Base-by-base conservation (phyloP, 2,888 invertebrate genomes). In the Nasonovia ribisnigri region DNA sequence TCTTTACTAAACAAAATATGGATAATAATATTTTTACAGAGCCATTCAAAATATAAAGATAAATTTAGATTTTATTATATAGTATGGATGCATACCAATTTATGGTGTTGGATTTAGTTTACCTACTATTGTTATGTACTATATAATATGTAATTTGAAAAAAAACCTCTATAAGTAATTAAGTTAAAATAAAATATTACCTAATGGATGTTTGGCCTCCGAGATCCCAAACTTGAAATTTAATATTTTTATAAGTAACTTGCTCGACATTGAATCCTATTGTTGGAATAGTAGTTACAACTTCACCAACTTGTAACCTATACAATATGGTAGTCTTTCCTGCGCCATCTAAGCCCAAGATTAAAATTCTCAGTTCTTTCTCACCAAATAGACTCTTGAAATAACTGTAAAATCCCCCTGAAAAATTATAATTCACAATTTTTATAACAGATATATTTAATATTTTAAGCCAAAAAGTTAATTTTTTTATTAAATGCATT, bases 241-340 rank as follows among this genome's bases (percentile, higher is more conserved):
- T 99, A 95, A 99, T 97, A 96, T 99, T 99, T 97, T 99, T 99
- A 96, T 99, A 99, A 95, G 98, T 98, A 94, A 99, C 99, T 97
- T 99, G 99, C 96, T 99, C 99, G 95, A 99, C 99, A 96, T 99
- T 99, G 96, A 99, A 99, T 26, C 98, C 99, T 96, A 99, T 99
- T 24, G 99, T 99, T 95, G 99, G 98, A 96, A 98, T 99, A 67
- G 99, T 99, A 91, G 99, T 99, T 51, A 99, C 99, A 94, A 99
- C 99, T 96, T 99, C 99, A 42, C 99, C 99, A 94, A 99, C 99
- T 97, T 99, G 99, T 95, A 99, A 96, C 96, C 97, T 96, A 95
- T 95, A 95, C 95, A 99, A 96, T 96, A 99, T 99, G 94, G 99
- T 99, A 0, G 99, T 99, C 96, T 99, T 99, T 95, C 99, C 99